These are phyloP conservation scores for Cryptoprocta ferox DNA, from an alignment of 2,797 vertebrate genomes.

Conservation along the genomic window DNA sequence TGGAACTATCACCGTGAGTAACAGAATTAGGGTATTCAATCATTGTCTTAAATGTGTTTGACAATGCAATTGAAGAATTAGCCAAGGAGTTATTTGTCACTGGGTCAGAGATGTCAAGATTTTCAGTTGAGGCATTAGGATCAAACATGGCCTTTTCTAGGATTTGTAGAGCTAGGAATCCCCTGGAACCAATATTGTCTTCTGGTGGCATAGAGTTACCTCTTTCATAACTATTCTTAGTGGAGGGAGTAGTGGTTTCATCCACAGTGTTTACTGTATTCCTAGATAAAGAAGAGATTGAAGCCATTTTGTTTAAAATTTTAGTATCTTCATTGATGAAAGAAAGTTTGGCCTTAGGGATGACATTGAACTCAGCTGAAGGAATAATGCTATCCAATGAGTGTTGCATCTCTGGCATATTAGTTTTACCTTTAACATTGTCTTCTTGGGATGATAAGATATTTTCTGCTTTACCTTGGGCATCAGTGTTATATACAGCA, in stretches of 20 bases:
- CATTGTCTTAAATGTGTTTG: background rate
- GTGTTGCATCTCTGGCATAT: background rate
- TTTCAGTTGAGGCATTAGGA: background rate
- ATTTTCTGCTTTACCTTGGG: background rate
- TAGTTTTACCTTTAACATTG: background rate
- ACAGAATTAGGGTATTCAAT: background rate
- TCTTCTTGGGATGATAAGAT: background rate
- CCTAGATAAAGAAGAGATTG: background rate
- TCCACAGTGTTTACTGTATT: background rate
- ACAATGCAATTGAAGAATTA: background rate
- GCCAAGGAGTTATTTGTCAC: background rate
- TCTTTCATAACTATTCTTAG: background rate
- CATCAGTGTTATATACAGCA: background rate
- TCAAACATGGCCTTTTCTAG: background rate
- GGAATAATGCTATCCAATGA: background rate
- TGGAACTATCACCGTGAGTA: background rate
- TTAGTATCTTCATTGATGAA: background rate
- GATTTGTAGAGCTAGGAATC: background rate
- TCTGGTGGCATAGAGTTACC: background rate
- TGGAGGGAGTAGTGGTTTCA: background rate
- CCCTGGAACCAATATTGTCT: background rate
- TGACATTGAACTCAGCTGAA: background rate
- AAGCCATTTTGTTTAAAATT: background rate
- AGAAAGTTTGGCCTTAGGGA: background rate
- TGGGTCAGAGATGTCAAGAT: background rate